A percentile compares a stretch with the other conserved stretches of the same genome.
Conservation (phyloP, 2,888 invertebrate species). For the Lacanobia oleracea region DNA sequence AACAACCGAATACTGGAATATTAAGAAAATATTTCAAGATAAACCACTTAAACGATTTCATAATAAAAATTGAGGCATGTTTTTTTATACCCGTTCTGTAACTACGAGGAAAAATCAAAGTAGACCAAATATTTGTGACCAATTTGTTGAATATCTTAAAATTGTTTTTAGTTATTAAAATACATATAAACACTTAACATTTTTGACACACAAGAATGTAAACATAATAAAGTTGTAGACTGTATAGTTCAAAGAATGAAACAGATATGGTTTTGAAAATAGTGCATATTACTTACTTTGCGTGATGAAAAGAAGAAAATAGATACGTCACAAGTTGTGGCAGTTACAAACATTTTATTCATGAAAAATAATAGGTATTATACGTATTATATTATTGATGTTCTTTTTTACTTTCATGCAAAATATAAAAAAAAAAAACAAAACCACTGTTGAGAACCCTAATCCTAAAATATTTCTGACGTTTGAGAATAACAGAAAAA, state of each 20-base stretch:
- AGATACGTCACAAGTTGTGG: constrained; percentile 49
- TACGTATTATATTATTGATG: constrained; percentile 25
- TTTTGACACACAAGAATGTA: constrained; percentile 29
- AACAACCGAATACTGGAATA: neutral
- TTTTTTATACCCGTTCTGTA: neutral
- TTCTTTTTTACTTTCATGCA: constrained; percentile 56
- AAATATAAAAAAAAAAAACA: constrained; percentile 46
- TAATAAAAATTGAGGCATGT: neutral
- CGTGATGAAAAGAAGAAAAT: constrained; percentile 57
- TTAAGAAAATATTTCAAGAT: neutral
- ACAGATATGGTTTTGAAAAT: constrained; percentile 23
- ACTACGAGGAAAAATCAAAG: neutral
- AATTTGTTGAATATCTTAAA: neutral
- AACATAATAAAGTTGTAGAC: constrained; percentile 15
- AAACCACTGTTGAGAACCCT: constrained; percentile 15
- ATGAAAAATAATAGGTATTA: constrained; percentile 30
- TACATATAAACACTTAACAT: constrained; percentile 7
- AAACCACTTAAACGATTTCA: neutral
- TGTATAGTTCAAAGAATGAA: constrained; percentile 21
- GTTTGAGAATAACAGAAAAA: constrained; percentile 13
- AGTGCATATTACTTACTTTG: constrained; percentile 42
- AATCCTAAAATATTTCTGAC: constrained; percentile 21
- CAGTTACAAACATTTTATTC: constrained; percentile 23
- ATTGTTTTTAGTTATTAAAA: constrained; percentile 5
- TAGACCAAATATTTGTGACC: constrained; percentile 1